Conservation (phyloP, 2,113 vertebrate genomes). For the Osmerus eperlanus region DNA sequence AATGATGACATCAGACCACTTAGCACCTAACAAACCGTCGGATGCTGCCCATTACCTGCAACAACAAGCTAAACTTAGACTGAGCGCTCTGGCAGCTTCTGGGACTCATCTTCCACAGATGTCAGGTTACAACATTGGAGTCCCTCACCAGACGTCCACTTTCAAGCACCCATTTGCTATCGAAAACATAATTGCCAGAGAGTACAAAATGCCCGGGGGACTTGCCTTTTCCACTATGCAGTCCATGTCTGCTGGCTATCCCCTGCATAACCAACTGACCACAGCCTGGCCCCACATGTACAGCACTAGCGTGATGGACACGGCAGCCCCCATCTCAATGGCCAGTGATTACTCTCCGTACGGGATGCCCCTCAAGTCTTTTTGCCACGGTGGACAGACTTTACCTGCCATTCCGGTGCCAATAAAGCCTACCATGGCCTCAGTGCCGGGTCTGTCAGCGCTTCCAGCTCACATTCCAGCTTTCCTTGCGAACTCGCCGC, state of each 20-base stretch:
- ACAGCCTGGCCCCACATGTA: conserved; percentile 87
- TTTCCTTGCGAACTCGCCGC: conserved; percentile 82
- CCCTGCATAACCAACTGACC: conserved; percentile 82
- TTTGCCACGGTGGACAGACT: conserved; percentile 85
- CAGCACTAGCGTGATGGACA: conserved; percentile 81
- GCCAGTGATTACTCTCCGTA: conserved; percentile 82
- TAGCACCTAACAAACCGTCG: conserved; percentile 78
- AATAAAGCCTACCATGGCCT: conserved; percentile 83
- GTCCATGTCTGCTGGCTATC: conserved; percentile 77
- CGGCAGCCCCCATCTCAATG: conserved; percentile 79
- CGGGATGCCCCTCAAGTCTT: conserved; percentile 82
- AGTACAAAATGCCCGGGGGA: conserved; percentile 89
- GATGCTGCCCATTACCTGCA: conserved; percentile 85
- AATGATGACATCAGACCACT: conserved; percentile 78
- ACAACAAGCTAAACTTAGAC: conserved; percentile 89
- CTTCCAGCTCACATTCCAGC: conserved; percentile 78
- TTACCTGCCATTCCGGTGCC: conserved; percentile 91
- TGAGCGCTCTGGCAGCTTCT: conserved; percentile 82
- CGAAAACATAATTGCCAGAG: conserved; percentile 92
- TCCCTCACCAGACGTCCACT: conserved; percentile 79
- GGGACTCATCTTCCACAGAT: conserved; percentile 83
- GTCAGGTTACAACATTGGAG: conserved; percentile 78
- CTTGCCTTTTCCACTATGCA: conserved; percentile 83
- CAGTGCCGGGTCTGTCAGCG: conserved; percentile 71
- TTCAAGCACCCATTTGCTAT: conserved; percentile 98